Percentiles rank a stretch among this genome's conserved stretches.
Conservation (phyloP, 2,113 vertebrate species). For the Python bivittatus region DNA sequence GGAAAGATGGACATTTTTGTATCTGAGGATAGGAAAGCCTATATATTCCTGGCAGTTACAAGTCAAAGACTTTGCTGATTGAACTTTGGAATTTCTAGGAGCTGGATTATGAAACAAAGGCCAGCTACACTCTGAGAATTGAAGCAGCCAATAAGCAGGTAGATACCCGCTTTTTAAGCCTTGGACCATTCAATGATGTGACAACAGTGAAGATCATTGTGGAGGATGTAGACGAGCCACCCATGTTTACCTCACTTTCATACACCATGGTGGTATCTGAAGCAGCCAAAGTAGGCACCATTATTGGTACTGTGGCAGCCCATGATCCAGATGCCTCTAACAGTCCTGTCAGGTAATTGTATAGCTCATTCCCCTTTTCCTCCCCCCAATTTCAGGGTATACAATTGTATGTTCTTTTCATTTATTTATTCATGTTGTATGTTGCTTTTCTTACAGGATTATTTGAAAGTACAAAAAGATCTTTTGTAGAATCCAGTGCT, state of each 20-base stretch:
- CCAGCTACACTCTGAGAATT: conserved; percentile 85
- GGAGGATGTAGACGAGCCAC: conserved; percentile 92
- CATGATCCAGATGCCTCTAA: conserved; percentile 89
- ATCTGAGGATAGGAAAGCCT: neutral
- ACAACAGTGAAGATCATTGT: conserved; percentile 88
- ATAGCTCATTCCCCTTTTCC: neutral
- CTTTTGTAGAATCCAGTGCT: neutral
- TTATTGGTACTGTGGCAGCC: conserved; percentile 89
- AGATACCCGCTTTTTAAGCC: conserved; percentile 86
- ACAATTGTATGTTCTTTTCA: neutral
- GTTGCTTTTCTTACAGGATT: neutral
- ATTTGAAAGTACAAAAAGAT: neutral
- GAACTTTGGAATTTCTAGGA: conserved; percentile 70
- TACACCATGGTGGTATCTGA: conserved; percentile 90
- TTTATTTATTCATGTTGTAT: neutral
- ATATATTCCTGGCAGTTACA: conserved; percentile 6
- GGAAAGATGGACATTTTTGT: neutral
- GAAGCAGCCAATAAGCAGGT: conserved; percentile 92
- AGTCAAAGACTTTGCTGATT: neutral
- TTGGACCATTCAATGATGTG: conserved; percentile 89
- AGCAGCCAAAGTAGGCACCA: conserved; percentile 86
- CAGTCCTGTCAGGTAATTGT: conserved; percentile 86
- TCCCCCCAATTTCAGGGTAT: neutral
- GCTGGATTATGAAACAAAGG: conserved; percentile 92
- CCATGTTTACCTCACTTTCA: conserved; percentile 80